Percentiles rank a stretch among this genome's conserved stretches.
These are phyloP conservation scores for mouse (Mus musculus) DNA, from an alignment of 2,113 vertebrate species.

Conservation along the genomic window DNA sequence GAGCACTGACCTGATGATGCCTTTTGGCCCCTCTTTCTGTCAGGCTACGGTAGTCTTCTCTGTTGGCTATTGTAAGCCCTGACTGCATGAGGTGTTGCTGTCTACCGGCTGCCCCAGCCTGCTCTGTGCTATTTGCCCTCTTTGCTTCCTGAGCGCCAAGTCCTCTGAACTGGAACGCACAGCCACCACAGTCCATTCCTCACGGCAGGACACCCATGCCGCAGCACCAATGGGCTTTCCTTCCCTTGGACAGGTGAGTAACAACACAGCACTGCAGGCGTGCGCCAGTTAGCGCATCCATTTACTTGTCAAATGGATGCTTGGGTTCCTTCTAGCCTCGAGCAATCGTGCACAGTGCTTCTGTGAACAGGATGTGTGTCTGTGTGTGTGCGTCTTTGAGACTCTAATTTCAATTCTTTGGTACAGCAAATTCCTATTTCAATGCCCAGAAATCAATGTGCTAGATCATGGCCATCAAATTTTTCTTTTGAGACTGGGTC, in stretches of 20 bases:
- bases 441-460: not conserved
- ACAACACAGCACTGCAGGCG: rapidly evolving
- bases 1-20: too few species aligned
- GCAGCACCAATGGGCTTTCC: too few species aligned
- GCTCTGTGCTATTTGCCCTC: too few species aligned
- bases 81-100: not conserved
- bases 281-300: not conserved
- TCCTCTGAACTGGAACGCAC: not conserved
- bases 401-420: not conserved
- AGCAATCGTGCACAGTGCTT: not conserved
- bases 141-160: not conserved
- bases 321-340: not conserved
- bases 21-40: not conserved
- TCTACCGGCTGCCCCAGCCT: not conserved
- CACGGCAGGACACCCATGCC: too few species aligned
- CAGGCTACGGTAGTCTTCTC: not conserved
- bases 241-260: not conserved
- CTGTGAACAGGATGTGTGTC: not conserved
- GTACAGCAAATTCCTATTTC: not conserved
- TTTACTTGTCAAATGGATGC: not conserved
- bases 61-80: not conserved
- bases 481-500: too few species aligned
- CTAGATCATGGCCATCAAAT: not conserved
- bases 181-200: not conserved
- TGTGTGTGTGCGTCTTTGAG: not conserved